phyloP scores from a whole-genome alignment of 2,797 vertebrate species.

The Dermochelys coriacea region DNA sequence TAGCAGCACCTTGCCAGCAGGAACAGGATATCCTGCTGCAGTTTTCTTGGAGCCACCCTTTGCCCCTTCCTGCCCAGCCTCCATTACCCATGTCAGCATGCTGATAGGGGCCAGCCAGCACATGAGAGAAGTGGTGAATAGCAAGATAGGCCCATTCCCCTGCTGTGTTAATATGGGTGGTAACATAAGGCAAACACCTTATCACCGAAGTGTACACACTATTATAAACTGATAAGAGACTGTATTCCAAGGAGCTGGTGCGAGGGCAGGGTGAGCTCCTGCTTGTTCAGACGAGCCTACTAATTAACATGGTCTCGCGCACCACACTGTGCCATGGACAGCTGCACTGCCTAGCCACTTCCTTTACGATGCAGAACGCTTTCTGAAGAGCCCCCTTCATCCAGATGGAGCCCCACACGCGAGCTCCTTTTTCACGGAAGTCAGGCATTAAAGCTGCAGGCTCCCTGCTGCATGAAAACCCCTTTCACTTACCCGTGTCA shows the following conservation, averaged over 20 bases:
- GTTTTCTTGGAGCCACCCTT: background rate
- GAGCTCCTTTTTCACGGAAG: background rate
- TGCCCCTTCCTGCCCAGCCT: background rate
- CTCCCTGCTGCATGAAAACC: fast-evolving
- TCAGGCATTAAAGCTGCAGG: background rate
- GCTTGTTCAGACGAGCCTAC: background rate
- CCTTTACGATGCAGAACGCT: background rate
- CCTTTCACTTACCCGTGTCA: background rate
- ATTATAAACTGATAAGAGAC: background rate
- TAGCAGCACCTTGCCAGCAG: background rate
- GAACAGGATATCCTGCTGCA: background rate
- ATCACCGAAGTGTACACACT: background rate
- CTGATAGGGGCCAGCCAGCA: background rate
- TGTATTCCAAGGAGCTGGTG: background rate
- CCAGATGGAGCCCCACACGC: background rate
- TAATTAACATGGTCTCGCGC: background rate
- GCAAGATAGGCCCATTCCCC: background rate
- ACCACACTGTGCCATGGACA: background rate
- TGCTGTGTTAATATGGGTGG: background rate
- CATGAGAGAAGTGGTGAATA: background rate
- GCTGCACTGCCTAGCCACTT: background rate
- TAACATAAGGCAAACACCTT: background rate
- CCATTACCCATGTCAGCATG: background rate
- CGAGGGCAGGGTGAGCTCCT: background rate
- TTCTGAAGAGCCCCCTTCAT: background rate